Base-by-base conservation (phyloP, 2,113 vertebrate genomes). In the Aleadryas rufinucha region DNA sequence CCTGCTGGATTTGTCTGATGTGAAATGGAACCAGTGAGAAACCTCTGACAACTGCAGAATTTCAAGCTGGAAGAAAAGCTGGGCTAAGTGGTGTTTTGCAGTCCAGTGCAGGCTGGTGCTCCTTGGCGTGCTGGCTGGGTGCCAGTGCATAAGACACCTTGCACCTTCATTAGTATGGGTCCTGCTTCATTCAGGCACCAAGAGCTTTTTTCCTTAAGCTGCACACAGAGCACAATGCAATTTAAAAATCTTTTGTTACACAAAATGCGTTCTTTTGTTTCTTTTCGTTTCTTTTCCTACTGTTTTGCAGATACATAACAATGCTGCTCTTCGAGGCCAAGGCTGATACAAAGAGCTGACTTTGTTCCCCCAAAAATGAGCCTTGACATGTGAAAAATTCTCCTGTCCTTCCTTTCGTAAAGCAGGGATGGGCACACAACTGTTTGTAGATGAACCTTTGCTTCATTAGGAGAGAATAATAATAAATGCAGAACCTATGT, bases 341-440 rank as follows among this genome's bases (percentile, higher is more conserved):
- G 52, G 57, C 65, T 95, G 37, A 63, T 53, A 87, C 26, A 84
- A 74, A 74, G 33, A 77, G 6, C 16, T 75, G 24, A 47, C 23
- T 42, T 88, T 50, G 57, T 54, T 17, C 8, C 18, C 26, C 39
- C 8, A 77, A 44, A 93, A 95, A 84, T 86, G 60, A 93, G 93
- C 23, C 27, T 68, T 68, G 60, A 87, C 41, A 84, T 53, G 50
- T 88, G 49, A 97, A 94, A 82, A 94, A 93, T 82, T 80, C 4
- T 7, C 6, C 14, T 23, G 4, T 69, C 69, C 63, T 96, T 75
- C 54, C 80, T 95, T 96, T 76, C 69, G 69, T 90, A 86, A 80
- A 53, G 66, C 54, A 57, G 37, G 44, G 66, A 91, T 75, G 76
- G 66, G 44, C 64, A 91, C n/a, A 83, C 39, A 89, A 86, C 44